A percentile compares a stretch with the other conserved stretches of the same genome.
Conservation (phyloP, 2,888 invertebrate species). For the Drosophila imparisetae region DNA sequence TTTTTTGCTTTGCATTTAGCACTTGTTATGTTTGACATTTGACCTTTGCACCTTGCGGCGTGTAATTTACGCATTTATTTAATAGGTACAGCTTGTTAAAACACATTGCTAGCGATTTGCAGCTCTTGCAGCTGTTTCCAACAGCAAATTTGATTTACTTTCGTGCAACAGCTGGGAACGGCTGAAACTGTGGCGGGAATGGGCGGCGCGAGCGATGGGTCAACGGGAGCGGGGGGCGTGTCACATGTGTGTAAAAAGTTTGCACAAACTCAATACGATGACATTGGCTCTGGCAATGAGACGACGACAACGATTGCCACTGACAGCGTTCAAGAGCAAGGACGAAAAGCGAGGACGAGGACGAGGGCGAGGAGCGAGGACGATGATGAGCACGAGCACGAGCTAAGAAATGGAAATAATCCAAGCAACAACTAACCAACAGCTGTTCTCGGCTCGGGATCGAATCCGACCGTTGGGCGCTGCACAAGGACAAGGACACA, state of each 20-base stretch:
- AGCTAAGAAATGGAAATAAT: conserved; percentile 35
- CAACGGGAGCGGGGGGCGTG: not conserved
- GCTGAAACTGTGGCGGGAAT: not conserved
- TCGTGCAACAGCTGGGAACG: conserved; percentile 40
- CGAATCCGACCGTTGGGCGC: conserved; percentile 40
- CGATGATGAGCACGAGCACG: conserved; percentile 26
- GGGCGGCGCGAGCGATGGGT: not conserved
- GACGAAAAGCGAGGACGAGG: conserved; percentile 37
- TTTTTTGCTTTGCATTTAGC: conserved; percentile 30
- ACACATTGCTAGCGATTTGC: conserved; percentile 53
- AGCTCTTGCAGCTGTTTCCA: conserved; percentile 51
- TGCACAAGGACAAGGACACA: conserved; percentile 77
- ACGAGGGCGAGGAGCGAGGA: conserved; percentile 15
- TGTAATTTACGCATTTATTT: conserved; percentile 54
- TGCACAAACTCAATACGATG: conserved; percentile 45
- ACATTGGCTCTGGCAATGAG: conserved; percentile 56
- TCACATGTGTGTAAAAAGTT: conserved; percentile 27
- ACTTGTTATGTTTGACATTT: conserved; percentile 43
- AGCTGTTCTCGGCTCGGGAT: conserved; percentile 60
- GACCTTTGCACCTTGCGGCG: conserved; percentile 42
- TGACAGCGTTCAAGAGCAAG: conserved; percentile 72
- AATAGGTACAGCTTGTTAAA: conserved; percentile 63
- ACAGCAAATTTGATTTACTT: conserved; percentile 18
- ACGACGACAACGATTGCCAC: conserved; percentile 44
- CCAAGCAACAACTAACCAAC: conserved; percentile 46